phyloP scores from a whole-genome alignment of 2,888 invertebrate genomes.

The Zygogramma bicolorata region DNA sequence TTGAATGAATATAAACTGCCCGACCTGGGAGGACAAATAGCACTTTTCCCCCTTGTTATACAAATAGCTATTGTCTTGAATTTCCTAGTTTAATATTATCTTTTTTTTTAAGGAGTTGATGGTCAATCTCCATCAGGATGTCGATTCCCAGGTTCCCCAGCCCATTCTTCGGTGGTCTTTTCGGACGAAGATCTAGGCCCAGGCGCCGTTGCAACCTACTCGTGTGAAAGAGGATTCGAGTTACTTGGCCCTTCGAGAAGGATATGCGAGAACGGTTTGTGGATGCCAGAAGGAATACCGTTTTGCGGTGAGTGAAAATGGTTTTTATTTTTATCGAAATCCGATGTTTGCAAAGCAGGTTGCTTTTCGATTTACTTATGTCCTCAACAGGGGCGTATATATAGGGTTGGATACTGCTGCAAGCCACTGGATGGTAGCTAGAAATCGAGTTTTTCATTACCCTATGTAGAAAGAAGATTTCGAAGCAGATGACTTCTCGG shows the following conservation, averaged over 20 bases:
- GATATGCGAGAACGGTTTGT: constrained; percentile 81
- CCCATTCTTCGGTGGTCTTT: constrained; percentile 86
- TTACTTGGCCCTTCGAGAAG: constrained; percentile 88
- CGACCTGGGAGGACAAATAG: too few relatives aligned
- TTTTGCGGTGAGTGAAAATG: constrained; percentile 87
- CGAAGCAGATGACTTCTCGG: too few relatives aligned
- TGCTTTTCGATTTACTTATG: too few relatives aligned
- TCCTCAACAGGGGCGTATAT: too few relatives aligned
- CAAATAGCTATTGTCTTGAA: too few relatives aligned
- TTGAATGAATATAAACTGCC: too few relatives aligned
- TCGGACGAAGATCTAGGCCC: constrained; percentile 73
- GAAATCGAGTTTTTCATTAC: too few relatives aligned
- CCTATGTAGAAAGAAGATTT: too few relatives aligned
- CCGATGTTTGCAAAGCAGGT: not conserved
- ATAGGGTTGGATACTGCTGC: too few relatives aligned
- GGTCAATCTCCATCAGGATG: constrained; percentile 67
- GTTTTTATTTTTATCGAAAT: not conserved
- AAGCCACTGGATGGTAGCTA: too few relatives aligned
- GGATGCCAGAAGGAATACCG: constrained; percentile 92
- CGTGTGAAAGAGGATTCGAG: constrained; percentile 91
- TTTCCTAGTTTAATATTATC: too few relatives aligned
- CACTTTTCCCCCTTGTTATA: too few relatives aligned
- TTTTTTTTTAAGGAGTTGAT: constrained; percentile 28
- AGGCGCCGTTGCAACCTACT: constrained; percentile 83
- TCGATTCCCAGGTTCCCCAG: constrained; percentile 91